phyloP scores from a whole-genome alignment of 1,140 invertebrate species.

The Subanguina moxae region DNA sequence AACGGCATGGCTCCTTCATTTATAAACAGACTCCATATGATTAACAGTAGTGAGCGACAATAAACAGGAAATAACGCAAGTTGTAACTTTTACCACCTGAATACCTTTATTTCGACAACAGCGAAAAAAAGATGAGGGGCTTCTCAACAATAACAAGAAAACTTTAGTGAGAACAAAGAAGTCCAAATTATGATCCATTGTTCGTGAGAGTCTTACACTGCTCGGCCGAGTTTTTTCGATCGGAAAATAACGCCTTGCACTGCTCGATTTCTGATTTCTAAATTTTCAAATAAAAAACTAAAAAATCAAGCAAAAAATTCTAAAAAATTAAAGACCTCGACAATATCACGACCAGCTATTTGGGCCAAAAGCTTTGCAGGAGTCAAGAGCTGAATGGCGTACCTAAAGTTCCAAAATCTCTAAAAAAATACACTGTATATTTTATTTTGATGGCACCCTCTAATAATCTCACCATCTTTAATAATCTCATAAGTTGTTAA shows the following conservation, averaged over 20 bases:
- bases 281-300: not conserved
- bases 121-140: not conserved
- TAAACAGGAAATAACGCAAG: too few relatives aligned
- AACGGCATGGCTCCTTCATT: too few relatives aligned
- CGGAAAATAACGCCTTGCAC: conserved; percentile 31
- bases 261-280: conserved; percentile 20
- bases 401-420: too few relatives aligned
- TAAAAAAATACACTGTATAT: too few relatives aligned
- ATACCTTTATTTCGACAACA: too few relatives aligned
- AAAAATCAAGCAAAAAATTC: conserved; percentile 10
- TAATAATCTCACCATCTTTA: too few relatives aligned
- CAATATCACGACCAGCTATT: conserved; percentile 72
- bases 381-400: conserved; percentile 83
- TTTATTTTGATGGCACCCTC: too few relatives aligned
- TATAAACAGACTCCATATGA: too few relatives aligned
- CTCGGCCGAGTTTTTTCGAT: conserved; percentile 29
- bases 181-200: not conserved
- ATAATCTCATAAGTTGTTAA: too few relatives aligned
- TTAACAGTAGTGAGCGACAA: too few relatives aligned
- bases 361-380: conserved; percentile 81
- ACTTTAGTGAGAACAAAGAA: not conserved
- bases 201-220: not conserved
- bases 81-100: too few relatives aligned
- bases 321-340: conserved; percentile 30
- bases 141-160: conserved; percentile 9